Evolutionary conservation across 1,140 invertebrate genomes (phyloP), one percentile per base, ranked within the genome.

Genomic region (Ceratitis capitata): DNA sequence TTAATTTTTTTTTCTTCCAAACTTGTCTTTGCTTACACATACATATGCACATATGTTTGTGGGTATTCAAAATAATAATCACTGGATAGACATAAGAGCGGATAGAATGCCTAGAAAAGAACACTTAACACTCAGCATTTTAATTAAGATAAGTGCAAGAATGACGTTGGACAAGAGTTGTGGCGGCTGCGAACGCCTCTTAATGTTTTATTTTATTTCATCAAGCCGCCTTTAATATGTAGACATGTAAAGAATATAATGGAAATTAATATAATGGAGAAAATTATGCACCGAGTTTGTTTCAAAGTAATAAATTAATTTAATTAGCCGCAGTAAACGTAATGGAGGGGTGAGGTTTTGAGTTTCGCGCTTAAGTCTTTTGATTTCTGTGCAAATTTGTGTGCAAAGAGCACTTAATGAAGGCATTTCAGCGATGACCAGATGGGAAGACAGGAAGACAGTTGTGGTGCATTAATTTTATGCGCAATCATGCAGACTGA

Each of bases 341-440:
- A 14, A 10, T 26, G 3, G 3, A 12, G n/a, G 2, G 12, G 58
- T 1, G 26, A 35, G 12, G 16, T 10, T 14, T 26, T 39, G 69
- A 29, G 69, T 78, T 78, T 35, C 69, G 42, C n/a, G 69, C 69
- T 26, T 78, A 45, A 78, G 69, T 78, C 69, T 78, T 78, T 78
- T 78, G 69, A 78, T 39, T 69, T n/a, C 32, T 39, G 32, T 16
- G 16, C 16, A 19, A 2, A 5, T 69, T 69, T n/a, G n/a, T n/a
- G 51, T 16, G 51, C 14, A 53, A 53, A 53, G 16, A 16, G 51
- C 10, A 19, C 9, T 53, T 19, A 12, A 47, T 53, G 4, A 53
- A 53, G n/a, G n/a, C n/a, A n/a, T n/a, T n/a, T n/a, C n/a, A n/a
- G n/a, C n/a, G n/a, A n/a, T n/a, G n/a, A n/a, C n/a, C n/a, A n/a